phyloP scores from a whole-genome alignment of 2,113 vertebrate genomes.

The Corvus moneduloides region DNA sequence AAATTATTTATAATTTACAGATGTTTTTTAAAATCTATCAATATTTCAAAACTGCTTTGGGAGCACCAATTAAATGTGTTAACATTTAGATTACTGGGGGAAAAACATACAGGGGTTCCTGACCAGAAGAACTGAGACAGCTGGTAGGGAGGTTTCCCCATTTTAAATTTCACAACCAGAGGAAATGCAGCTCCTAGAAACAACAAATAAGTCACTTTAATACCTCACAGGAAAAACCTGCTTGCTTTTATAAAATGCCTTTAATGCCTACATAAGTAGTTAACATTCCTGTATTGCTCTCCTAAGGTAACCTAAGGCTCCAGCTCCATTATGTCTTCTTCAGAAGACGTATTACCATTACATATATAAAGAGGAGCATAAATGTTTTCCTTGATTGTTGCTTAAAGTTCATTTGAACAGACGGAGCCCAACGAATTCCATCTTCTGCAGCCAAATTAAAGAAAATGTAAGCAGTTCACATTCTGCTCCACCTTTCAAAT shows the following conservation, averaged over 20 bases:
- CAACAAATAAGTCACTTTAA: conserved; percentile 40
- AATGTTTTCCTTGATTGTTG: conserved; percentile 71
- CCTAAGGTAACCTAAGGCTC: conserved; percentile 29
- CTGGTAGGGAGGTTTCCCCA: neutral
- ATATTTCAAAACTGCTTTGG: conserved; percentile 69
- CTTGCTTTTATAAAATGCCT: conserved; percentile 49
- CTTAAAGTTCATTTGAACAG: conserved; percentile 78
- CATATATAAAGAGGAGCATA: conserved; percentile 50
- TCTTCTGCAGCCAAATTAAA: conserved; percentile 69
- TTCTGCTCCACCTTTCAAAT: conserved; percentile 69
- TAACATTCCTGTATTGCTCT: conserved; percentile 35
- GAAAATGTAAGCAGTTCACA: conserved; percentile 66
- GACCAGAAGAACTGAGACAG: conserved; percentile 46
- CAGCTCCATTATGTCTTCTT: conserved; percentile 41
- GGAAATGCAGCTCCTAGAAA: conserved; percentile 25
- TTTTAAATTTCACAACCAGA: neutral
- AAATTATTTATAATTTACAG: conserved; percentile 78
- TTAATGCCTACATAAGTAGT: conserved; percentile 15
- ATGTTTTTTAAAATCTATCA: conserved; percentile 73
- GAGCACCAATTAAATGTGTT: conserved; percentile 71
- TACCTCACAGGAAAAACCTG: conserved; percentile 3
- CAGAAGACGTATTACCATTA: conserved; percentile 51
- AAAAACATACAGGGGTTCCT: conserved; percentile 13
- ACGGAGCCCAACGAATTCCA: conserved; percentile 66
- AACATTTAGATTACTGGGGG: conserved; percentile 53